A percentile compares a stretch with the other conserved stretches of the same genome.
These are phyloP conservation scores for Taurulus bubalis DNA, from an alignment of 2,113 vertebrate species.

Conservation along the genomic window DNA sequence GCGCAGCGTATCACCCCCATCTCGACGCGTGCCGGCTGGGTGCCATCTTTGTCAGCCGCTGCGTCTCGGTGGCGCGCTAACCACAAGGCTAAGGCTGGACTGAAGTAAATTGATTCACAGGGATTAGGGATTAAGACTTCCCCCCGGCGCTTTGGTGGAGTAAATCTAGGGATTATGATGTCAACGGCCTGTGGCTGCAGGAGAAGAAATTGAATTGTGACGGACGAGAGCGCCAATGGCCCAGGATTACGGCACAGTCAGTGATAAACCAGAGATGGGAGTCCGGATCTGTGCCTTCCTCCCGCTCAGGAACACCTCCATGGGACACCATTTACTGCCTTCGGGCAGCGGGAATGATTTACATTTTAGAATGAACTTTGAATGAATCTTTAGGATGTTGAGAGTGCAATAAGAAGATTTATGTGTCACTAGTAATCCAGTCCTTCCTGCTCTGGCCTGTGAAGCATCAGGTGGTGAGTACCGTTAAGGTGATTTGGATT, in stretches of 20 bases:
- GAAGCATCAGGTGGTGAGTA: slow-evolving; percentile 75
- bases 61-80: slow-evolving; percentile 27
- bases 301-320: slow-evolving; percentile 36
- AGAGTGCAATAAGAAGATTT: slow-evolving; percentile 60
- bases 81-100: slow-evolving; percentile 47
- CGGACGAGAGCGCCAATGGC: slow-evolving; percentile 45
- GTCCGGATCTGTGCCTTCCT: slow-evolving; percentile 50
- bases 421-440: slow-evolving; percentile 53
- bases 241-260: slow-evolving; percentile 67
- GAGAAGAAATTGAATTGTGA: slow-evolving; percentile 81
- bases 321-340: slow-evolving; percentile 37
- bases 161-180: slow-evolving; percentile 88
- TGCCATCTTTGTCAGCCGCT: slow-evolving; percentile 48
- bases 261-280: slow-evolving; percentile 57
- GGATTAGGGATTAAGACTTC: slow-evolving; percentile 84
- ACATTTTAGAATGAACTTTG: slow-evolving; percentile 12
- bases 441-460: slow-evolving; percentile 40
- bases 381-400: slow-evolving; percentile 44
- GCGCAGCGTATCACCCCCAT: slow-evolving; percentile 28
- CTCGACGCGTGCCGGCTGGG: slow-evolving; percentile 23
- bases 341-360: slow-evolving; percentile 27
- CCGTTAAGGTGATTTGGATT: slow-evolving; percentile 21
- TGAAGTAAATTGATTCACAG: slow-evolving; percentile 80
- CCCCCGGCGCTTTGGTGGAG: slow-evolving; percentile 75
- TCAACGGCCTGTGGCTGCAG: slow-evolving; percentile 73